Conservation (phyloP, 2,888 invertebrate species). For the Lamproptera curius region DNA sequence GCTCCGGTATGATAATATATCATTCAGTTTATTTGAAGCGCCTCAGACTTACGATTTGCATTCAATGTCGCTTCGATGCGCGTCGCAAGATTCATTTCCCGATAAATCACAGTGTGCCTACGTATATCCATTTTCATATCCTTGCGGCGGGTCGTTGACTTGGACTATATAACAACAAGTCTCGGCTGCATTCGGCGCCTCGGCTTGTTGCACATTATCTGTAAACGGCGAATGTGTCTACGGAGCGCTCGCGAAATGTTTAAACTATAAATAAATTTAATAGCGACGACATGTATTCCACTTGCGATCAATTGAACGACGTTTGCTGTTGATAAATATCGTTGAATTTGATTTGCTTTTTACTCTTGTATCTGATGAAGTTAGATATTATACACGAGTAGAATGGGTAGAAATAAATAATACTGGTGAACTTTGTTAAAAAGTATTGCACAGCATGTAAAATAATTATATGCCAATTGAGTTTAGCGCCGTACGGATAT, state of each 20-base stretch:
- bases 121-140: slow-evolving; percentile 52
- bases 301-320: slow-evolving; percentile 4
- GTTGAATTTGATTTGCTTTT: no score
- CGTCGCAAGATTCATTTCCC: slow-evolving; percentile 21
- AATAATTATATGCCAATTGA: no score
- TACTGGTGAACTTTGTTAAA: no score
- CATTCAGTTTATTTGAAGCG: no score
- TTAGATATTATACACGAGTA: no score
- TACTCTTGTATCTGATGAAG: no score
- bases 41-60: slow-evolving; percentile 11
- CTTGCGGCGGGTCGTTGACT: slow-evolving; percentile 60
- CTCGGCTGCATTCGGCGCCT: slow-evolving; percentile 53
- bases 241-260: slow-evolving; percentile 25
- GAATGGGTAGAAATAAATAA: no score
- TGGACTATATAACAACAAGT: slow-evolving; percentile 44
- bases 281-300: slow-evolving; percentile 12
- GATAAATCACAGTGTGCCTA: slow-evolving; percentile 25
- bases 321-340: no score
- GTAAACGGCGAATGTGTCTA: slow-evolving; percentile 42
- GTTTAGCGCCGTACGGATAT: no score
- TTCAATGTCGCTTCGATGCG: slow-evolving; percentile 18
- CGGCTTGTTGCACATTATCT: slow-evolving; percentile 41
- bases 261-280: slow-evolving; percentile 22
- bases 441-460: no score
- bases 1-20: no score